Evolutionary conservation across 2,797 vertebrate genomes (phyloP), one percentile per base, ranked within the genome.

Genomic region (Sebastes kiyomatsui): DNA sequence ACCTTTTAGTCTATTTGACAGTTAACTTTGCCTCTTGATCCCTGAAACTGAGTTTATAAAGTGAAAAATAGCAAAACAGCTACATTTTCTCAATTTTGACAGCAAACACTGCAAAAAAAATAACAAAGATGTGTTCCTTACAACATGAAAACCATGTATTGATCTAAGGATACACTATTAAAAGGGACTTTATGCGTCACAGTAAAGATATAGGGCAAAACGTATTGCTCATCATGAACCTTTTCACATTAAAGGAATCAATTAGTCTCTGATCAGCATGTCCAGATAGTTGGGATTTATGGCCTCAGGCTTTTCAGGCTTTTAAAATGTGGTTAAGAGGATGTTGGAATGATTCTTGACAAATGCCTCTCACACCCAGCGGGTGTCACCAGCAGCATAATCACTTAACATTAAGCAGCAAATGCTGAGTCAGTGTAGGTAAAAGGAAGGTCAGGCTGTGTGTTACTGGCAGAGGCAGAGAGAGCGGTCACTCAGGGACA

Each of bases 401-500:
- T 94, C 89, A 83, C 89, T 92, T 88, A 82, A 82, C 85, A 87
- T 87, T 81, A 86, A 33, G 81, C 23, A 28, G 82, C 28, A 80
- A 90, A 72, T 65, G 90, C 91, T 89, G 90, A 93, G 88, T 93
- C 90, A 89, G 91, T 33, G 65, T 22, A 56, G 80, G 76, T 77
- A 75, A 69, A 73, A 84, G 42, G 77, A 87, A 91, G 90, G 92
- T 91, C 85, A 67, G 75, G 61, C 67, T 69, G 71, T 12, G 65
- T 85, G 80, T 56, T 81, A 20, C 76, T 87, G 86, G 79, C 80
- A 85, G 70, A 76, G 64, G 58, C 76, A 77, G 71, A 72, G 82
- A 62, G 12, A 22, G 67, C 77, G 22, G 87, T 83, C 81, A 75
- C 79, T 74, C 74, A 2, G 78, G 85, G 84, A 90, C 80, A 86